Conservation (phyloP, 2,888 invertebrate genomes). For the Choristoneura rosaceana region DNA sequence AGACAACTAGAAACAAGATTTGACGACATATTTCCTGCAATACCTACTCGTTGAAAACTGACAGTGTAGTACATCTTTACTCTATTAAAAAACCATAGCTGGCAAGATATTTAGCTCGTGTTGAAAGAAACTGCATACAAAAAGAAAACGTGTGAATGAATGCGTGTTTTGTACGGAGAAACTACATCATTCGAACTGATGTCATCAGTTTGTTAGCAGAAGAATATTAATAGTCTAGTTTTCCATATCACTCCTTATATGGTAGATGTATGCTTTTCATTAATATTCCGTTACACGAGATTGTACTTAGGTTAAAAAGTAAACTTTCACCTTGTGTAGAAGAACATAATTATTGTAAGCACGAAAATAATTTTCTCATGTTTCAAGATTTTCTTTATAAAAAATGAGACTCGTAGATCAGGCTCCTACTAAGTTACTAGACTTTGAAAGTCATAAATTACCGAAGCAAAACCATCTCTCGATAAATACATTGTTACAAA, state of each 20-base stretch:
- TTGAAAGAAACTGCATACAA: constrained; percentile 18
- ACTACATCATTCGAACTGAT: constrained; percentile 34
- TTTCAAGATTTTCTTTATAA: too few relatives aligned
- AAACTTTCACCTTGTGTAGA: not conserved
- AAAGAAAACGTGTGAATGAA: constrained; percentile 28
- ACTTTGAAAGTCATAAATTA: too few relatives aligned
- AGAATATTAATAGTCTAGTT: constrained; percentile 43
- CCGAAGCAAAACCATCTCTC: too few relatives aligned
- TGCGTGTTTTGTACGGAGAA: constrained; percentile 20
- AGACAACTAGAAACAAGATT: not conserved
- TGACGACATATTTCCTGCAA: not conserved
- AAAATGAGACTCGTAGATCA: too few relatives aligned
- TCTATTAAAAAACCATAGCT: not conserved
- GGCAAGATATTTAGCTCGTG: not conserved
- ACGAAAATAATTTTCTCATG: too few relatives aligned
- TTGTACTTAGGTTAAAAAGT: too few relatives aligned
- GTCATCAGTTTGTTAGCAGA: constrained; percentile 46
- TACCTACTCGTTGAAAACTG: not conserved
- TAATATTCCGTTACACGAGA: not conserved
- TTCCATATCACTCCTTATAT: constrained; percentile 41
- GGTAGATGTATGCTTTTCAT: not conserved
- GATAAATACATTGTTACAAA: too few relatives aligned
- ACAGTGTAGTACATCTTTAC: not conserved
- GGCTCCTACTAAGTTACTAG: too few relatives aligned
- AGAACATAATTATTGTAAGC: not conserved